These are phyloP conservation scores for Avahi laniger DNA, from an alignment of 2,797 vertebrate species.

Conservation along the genomic window DNA sequence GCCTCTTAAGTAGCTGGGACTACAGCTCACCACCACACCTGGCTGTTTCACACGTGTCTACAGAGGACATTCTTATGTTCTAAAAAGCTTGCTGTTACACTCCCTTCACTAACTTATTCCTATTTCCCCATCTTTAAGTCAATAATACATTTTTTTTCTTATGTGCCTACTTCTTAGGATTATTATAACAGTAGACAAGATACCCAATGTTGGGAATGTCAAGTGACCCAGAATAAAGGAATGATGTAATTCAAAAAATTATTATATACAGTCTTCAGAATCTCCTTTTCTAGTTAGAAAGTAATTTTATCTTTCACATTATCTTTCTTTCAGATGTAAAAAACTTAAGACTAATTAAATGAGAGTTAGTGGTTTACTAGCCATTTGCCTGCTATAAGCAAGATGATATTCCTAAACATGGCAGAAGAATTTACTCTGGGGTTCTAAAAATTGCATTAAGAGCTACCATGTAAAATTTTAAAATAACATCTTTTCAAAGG, in stretches of 20 bases:
- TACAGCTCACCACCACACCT: neutral
- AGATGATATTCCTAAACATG: neutral
- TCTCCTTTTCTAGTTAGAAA: slow-evolving; percentile 22
- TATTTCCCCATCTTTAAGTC: slow-evolving; percentile 28
- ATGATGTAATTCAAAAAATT: neutral
- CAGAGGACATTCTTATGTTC: neutral
- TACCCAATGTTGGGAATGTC: slow-evolving; percentile 14
- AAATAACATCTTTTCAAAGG: slow-evolving; percentile 52
- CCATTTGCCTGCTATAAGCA: neutral
- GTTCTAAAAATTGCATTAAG: slow-evolving; percentile 42
- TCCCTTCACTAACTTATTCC: neutral
- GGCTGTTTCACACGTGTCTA: neutral
- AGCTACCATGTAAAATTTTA: neutral
- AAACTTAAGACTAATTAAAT: slow-evolving; percentile 35
- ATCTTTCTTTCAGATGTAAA: slow-evolving; percentile 6
- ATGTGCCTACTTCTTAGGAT: neutral
- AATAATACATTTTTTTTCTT: slow-evolving; percentile 35
- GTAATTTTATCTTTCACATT: slow-evolving; percentile 32
- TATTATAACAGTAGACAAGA: slow-evolving; percentile 36
- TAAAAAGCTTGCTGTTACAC: neutral
- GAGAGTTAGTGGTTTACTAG: neutral
- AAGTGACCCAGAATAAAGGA: slow-evolving; percentile 47
- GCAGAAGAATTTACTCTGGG: neutral
- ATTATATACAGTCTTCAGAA: slow-evolving; percentile 30
- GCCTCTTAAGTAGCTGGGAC: neutral